Percentiles rank a stretch among this genome's conserved stretches.
phyloP scores from a whole-genome alignment of 2,888 invertebrate genomes.

The Acleris laterana region DNA sequence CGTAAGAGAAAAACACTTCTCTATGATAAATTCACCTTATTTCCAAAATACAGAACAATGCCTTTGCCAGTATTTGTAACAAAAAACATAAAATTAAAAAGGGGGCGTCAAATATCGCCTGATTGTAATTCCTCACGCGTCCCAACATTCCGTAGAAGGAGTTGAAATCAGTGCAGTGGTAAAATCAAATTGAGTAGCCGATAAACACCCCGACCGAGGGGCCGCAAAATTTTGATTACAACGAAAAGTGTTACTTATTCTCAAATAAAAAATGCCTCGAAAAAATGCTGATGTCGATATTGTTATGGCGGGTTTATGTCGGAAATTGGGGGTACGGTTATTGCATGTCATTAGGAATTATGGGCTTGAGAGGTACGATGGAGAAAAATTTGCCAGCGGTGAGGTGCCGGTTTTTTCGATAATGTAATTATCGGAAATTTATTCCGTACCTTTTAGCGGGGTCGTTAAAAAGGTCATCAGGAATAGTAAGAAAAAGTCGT shows the following conservation, averaged over 20 bases:
- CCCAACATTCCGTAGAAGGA: constrained; percentile 62
- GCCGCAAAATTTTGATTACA: constrained; percentile 80
- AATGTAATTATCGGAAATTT: constrained; percentile 84
- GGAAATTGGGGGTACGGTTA: constrained; percentile 84
- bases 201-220: constrained; percentile 69
- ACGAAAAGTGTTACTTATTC: constrained; percentile 82
- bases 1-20: too few species aligned
- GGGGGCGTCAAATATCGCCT: constrained; percentile 44
- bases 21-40: too few species aligned
- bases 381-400: constrained; percentile 71
- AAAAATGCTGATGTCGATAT: constrained; percentile 84
- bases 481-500: not conserved
- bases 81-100: too few species aligned
- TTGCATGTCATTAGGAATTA: constrained; percentile 85
- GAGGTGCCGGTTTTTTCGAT: constrained; percentile 72
- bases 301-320: constrained; percentile 84
- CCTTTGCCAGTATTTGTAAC: too few species aligned
- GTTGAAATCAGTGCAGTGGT: constrained; percentile 76
- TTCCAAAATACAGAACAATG: too few species aligned
- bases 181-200: constrained; percentile 83
- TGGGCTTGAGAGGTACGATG: constrained; percentile 76
- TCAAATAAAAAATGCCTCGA: constrained; percentile 73
- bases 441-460: constrained; percentile 65
- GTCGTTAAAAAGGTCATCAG: constrained; percentile 35
- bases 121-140: constrained; percentile 62